These are phyloP conservation scores for Pseudolycoriella hygida DNA, from an alignment of 2,888 invertebrate genomes.

Conservation along the genomic window DNA sequence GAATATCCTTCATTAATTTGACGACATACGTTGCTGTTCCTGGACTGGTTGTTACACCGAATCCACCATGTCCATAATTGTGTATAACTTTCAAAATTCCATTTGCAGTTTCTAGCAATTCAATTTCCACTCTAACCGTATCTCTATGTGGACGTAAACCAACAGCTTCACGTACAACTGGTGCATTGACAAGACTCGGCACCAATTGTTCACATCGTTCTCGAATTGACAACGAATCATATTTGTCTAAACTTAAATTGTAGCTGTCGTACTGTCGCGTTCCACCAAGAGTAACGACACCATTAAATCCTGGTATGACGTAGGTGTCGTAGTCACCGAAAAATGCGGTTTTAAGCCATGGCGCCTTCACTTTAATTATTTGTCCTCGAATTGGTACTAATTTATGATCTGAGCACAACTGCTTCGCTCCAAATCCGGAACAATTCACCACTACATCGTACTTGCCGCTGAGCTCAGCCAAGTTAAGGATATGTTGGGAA, in stretches of 20 bases:
- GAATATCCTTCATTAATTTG: slow-evolving; percentile 40
- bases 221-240: slow-evolving; percentile 59
- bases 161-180: slow-evolving; percentile 44
- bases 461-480: slow-evolving; percentile 16
- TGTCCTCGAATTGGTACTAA: slow-evolving; percentile 72
- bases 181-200: slow-evolving; percentile 44
- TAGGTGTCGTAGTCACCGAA: slow-evolving; percentile 78
- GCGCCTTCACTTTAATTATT: slow-evolving; percentile 62
- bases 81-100: slow-evolving; percentile 52
- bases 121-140: slow-evolving; percentile 53
- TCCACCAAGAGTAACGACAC: slow-evolving; percentile 66
- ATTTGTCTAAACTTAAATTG: slow-evolving; percentile 42
- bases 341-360: slow-evolving; percentile 79
- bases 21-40: slow-evolving; percentile 70
- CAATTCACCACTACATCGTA: slow-evolving; percentile 73
- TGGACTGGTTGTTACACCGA: slow-evolving; percentile 79
- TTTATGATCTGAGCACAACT: slow-evolving; percentile 53
- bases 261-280: slow-evolving; percentile 68
- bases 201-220: slow-evolving; percentile 60
- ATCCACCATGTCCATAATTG: slow-evolving; percentile 91
- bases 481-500: not conserved
- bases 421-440: slow-evolving; percentile 64
- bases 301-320: slow-evolving; percentile 59
- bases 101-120: slow-evolving; percentile 23
- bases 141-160: slow-evolving; percentile 71